These are phyloP conservation scores for Penaeus indicus DNA, from an alignment of 1,140 invertebrate species.

Conservation along the genomic window DNA sequence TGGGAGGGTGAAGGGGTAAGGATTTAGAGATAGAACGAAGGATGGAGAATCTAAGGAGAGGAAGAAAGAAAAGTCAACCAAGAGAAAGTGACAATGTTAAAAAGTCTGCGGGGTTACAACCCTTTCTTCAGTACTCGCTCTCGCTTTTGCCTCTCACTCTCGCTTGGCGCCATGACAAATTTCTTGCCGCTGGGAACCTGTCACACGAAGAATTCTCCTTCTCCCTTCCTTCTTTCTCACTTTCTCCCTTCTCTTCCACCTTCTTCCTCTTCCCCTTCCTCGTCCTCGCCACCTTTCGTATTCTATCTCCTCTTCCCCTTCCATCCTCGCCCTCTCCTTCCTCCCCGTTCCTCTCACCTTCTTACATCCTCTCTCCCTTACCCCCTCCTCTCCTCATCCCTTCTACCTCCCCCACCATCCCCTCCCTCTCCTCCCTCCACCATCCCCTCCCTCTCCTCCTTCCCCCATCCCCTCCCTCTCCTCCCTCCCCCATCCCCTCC, in stretches of 20 bases:
- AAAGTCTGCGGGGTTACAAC: too few species aligned
- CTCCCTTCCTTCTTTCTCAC: background rate
- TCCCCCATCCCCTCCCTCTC: background rate
- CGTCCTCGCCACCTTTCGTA: background rate
- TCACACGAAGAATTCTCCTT: background rate
- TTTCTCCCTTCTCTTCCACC: background rate
- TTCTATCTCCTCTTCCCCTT: background rate
- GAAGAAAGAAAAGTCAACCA: too few species aligned
- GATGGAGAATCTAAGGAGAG: too few species aligned
- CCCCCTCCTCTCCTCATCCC: background rate
- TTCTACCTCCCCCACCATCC: conserved; percentile 33
- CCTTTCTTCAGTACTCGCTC: too few species aligned
- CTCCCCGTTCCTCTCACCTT: background rate
- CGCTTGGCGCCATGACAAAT: too few species aligned
- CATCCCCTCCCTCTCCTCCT: too few species aligned
- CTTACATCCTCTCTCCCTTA: background rate
- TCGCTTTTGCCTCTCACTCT: too few species aligned
- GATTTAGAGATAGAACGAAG: too few species aligned
- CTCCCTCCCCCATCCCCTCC: background rate
- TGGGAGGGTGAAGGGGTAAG: too few species aligned
- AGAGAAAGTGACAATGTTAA: too few species aligned
- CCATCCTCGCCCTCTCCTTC: background rate
- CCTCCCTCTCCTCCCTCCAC: background rate
- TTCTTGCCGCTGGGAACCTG: too few species aligned
- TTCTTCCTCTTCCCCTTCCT: background rate